Base-by-base conservation (phyloP, 2,888 invertebrate genomes). In the Molorchus minor region DNA sequence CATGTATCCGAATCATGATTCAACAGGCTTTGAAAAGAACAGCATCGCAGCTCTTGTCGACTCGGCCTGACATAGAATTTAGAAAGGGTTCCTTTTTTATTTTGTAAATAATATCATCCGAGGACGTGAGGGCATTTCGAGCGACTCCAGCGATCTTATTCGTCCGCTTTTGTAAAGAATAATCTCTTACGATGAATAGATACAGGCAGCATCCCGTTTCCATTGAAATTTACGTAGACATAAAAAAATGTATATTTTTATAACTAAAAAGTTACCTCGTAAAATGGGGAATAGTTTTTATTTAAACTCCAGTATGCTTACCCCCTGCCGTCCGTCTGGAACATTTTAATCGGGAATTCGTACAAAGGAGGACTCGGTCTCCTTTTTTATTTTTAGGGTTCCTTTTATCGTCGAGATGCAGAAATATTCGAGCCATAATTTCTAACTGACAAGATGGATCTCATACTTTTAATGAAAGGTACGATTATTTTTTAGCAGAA, bases 71-170 rank as follows among this genome's bases (percentile, higher is more conserved):
- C 62, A 56, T 60, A 65, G 64, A 62, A 64, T 67, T 68, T 63
- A 62, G 56, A 67, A 61, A 64, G 66, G 65, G 65, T 62, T 66
- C 58, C 56, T 67, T 69, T 65, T 64, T 62, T 57, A 68, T 68
- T 63, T 67, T 64, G 70, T 69, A 71, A 70, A 72, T 70, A 71
- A 71, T 70, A 68, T 71, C 69, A 67, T 63, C 62, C 44, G 52
- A 52, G 62, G 59, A 72, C 69, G 71, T 72, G 71, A 73, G 69
- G 70, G 71, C 67, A 72, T 70, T 65, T 57, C 65, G 54, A 65
- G 60, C 68, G 56, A 59, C 59, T 64, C 65, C 56, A 44, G 65
- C 57, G 67, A 66, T 64, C 68, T 65, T 68, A 72, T 72, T 71
- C 72, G 68, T 71, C 65, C 66, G 58, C 68, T 66, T 66, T 71